phyloP scores from a whole-genome alignment of 2,113 vertebrate species.

The Myrmophylax atrothorax region DNA sequence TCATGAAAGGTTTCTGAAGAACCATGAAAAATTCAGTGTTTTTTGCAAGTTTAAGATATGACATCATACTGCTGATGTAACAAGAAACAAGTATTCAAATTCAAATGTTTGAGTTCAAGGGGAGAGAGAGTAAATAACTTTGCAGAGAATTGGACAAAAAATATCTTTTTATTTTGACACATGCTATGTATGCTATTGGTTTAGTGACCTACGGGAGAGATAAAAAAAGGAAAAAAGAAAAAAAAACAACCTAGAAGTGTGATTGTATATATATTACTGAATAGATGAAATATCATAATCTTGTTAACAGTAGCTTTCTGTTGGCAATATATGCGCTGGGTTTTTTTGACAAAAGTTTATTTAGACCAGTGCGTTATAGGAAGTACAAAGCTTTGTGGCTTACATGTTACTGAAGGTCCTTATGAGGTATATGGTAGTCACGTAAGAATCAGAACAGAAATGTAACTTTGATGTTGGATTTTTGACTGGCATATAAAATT shows the following conservation, averaged over 20 bases:
- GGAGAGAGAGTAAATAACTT: neutral
- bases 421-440: neutral
- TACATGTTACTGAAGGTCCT: neutral
- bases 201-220: neutral
- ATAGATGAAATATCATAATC: neutral
- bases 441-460: neutral
- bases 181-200: neutral
- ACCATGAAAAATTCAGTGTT: neutral
- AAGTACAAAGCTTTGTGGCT: neutral
- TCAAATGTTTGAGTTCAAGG: neutral
- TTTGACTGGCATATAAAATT: neutral
- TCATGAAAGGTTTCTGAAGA: neutral
- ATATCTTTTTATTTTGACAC: neutral
- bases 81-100: neutral
- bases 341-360: neutral
- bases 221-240: neutral
- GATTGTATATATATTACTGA: neutral
- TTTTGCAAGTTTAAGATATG: neutral
- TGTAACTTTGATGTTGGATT: neutral
- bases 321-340: accelerated
- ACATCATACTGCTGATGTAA: neutral
- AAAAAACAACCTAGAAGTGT: neutral
- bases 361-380: neutral
- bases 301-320: neutral
- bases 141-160: neutral